These are phyloP conservation scores for Gymnoscelis rufifasciata DNA, from an alignment of 2,888 invertebrate genomes.

Conservation along the genomic window DNA sequence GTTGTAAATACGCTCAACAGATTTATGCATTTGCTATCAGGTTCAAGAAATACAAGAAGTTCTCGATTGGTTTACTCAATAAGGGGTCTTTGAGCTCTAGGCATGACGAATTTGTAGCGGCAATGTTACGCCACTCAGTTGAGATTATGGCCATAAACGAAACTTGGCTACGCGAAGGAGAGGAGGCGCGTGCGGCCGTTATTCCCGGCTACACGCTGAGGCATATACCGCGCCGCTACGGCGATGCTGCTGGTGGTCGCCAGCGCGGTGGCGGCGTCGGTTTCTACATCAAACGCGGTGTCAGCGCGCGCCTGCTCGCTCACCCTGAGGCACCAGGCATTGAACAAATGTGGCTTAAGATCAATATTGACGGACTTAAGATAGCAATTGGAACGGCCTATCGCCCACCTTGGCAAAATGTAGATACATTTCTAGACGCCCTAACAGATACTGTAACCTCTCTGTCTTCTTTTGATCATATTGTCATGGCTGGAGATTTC, in stretches of 20 bases:
- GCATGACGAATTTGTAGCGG: conserved; percentile 23
- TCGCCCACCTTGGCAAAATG: conserved; percentile 7
- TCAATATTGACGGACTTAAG: no score
- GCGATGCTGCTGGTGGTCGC: neutral
- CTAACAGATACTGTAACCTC: neutral
- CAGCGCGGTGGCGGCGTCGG: conserved; percentile 11
- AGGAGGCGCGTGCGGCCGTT: conserved; percentile 10
- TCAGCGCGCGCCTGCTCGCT: no score
- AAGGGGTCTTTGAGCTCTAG: conserved; percentile 29
- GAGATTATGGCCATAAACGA: conserved; percentile 25
- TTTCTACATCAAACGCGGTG: no score
- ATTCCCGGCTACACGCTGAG: conserved; percentile 15
- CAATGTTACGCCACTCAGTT: conserved; percentile 12
- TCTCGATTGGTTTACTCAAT: conserved; percentile 27
- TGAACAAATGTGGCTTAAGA: no score
- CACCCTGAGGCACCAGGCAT: no score
- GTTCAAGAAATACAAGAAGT: conserved; percentile 8
- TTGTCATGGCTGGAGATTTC: no score
- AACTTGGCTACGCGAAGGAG: conserved; percentile 17
- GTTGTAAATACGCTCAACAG: neutral
- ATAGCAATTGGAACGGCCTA: conserved; percentile 3
- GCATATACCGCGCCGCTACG: conserved; percentile 2
- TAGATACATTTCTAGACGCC: conserved; percentile 1
- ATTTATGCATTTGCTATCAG: neutral
- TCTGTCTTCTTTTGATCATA: neutral